Percentiles rank a stretch among this genome's conserved stretches.
Evolutionary conservation across 2,888 invertebrate species (phyloP).

Genomic region (Octonoba sinensis): DNA sequence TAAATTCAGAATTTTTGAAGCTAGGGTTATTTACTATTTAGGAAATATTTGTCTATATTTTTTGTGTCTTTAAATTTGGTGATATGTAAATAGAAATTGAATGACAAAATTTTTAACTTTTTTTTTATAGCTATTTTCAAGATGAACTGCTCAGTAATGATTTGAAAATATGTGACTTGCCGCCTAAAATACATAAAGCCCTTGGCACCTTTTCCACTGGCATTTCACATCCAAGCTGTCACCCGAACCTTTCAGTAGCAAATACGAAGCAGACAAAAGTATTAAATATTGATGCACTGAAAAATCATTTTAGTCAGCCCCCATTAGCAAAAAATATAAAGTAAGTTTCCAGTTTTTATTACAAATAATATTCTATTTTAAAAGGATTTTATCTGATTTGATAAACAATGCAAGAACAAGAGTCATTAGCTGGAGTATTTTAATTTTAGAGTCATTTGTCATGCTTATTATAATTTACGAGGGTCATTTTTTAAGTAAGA

Average conservation of each 20-base stretch:
- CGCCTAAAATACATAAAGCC: slow-evolving; percentile 38
- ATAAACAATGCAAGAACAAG: no score
- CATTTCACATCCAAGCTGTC: slow-evolving; percentile 10
- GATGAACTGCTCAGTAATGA: slow-evolving; percentile 71
- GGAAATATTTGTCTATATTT: background rate
- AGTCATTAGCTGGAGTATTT: no score
- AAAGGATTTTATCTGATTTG: no score
- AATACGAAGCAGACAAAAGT: no score
- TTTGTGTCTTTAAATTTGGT: background rate
- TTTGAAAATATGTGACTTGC: slow-evolving; percentile 52
- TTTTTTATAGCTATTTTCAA: slow-evolving; percentile 71
- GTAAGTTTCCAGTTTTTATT: slow-evolving; percentile 19
- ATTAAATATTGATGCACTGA: no score
- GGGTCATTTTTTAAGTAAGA: no score
- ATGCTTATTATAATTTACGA: no score
- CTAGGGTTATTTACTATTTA: background rate
- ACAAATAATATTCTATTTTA: no score
- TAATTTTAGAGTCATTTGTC: no score
- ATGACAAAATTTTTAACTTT: no score
- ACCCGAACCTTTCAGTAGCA: background rate
- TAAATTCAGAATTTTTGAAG: no score
- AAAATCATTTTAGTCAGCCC: no score
- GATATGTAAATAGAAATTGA: background rate
- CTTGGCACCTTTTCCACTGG: background rate
- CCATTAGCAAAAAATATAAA: slow-evolving; percentile 25